Conservation (phyloP, 2,797 vertebrate species). For the Tadarida brasiliensis region DNA sequence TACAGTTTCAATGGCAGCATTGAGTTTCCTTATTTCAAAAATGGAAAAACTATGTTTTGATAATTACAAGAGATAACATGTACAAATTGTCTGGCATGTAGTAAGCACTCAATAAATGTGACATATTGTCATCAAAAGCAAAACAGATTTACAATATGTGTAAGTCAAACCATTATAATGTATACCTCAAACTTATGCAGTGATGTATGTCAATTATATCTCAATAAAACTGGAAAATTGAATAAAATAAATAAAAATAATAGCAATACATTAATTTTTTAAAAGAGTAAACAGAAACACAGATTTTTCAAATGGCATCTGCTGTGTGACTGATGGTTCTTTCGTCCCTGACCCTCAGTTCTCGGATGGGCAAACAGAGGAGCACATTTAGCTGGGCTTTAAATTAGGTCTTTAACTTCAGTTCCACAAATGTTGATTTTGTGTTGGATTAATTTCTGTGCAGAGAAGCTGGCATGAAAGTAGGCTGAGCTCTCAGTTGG, state of each 20-base stretch:
- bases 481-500: background rate
- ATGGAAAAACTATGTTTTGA: background rate
- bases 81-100: background rate
- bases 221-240: background rate
- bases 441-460: conserved; percentile 19
- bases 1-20: background rate
- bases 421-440: conserved; percentile 54
- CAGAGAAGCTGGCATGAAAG: background rate
- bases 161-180: background rate
- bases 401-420: background rate
- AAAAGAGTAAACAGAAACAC: background rate
- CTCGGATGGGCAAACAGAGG: background rate
- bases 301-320: background rate
- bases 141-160: background rate
- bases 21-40: background rate
- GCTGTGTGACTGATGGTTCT: background rate
- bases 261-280: background rate
- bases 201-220: background rate
- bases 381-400: background rate
- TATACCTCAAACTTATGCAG: background rate
- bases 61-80: background rate
- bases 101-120: background rate
- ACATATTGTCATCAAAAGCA: background rate
- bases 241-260: background rate
- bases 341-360: background rate